phyloP scores from a whole-genome alignment of 2,888 invertebrate species.

The Labia minor region DNA sequence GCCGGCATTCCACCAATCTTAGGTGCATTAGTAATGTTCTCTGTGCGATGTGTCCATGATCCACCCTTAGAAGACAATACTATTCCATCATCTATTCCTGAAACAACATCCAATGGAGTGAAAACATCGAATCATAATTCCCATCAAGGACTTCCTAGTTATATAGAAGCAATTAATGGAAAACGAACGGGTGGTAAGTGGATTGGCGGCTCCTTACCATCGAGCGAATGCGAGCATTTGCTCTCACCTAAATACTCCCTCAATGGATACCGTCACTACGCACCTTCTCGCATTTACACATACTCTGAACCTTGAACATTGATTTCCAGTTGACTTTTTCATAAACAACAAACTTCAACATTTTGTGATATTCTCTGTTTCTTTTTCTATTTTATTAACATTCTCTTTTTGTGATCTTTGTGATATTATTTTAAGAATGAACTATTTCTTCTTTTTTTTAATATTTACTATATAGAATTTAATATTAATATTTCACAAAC shows the following conservation, averaged over 20 bases:
- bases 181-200: not conserved
- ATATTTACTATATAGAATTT: too few relatives aligned
- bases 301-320: not conserved
- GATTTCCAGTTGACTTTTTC: not conserved
- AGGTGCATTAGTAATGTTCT: slow-evolving; percentile 60
- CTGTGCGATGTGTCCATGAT: slow-evolving; percentile 47
- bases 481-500: too few relatives aligned
- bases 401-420: not conserved
- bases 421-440: not conserved
- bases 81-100: not conserved
- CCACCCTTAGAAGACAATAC: not conserved
- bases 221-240: not conserved
- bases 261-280: not conserved
- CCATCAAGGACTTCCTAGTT: not conserved
- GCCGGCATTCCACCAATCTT: slow-evolving; percentile 77
- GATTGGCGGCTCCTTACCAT: not conserved
- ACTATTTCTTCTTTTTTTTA: not conserved
- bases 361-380: not conserved
- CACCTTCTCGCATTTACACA: not conserved
- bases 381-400: not conserved
- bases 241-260: not conserved
- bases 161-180: not conserved
- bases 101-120: not conserved
- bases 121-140: not conserved
- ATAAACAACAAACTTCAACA: not conserved